Percentiles rank a stretch among this genome's conserved stretches.
Conservation (phyloP, 2,888 invertebrate genomes). For the Tinea pellionella region DNA sequence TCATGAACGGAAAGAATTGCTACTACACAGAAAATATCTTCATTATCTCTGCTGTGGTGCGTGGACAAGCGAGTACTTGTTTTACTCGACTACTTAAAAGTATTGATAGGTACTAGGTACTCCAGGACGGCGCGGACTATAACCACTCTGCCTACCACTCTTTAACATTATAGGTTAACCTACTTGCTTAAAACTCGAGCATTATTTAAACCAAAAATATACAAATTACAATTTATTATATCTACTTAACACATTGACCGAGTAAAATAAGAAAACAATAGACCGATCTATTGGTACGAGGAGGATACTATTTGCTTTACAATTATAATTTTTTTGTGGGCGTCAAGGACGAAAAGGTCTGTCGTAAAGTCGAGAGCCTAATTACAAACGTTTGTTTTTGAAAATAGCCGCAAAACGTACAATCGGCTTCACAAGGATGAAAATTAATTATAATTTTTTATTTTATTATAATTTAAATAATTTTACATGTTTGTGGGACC, state of each 20-base stretch:
- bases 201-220: too few relatives aligned
- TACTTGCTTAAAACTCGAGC: too few relatives aligned
- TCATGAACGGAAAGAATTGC: too few relatives aligned
- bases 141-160: too few relatives aligned
- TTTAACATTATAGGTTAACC: too few relatives aligned
- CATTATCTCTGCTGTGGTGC: too few relatives aligned
- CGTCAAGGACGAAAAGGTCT: conserved; percentile 21
- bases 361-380: conserved; percentile 39
- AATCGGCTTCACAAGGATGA: background rate
- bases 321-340: conserved; percentile 9
- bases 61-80: too few relatives aligned
- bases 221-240: background rate
- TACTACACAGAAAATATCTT: too few relatives aligned
- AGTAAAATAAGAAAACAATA: background rate
- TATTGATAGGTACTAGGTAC: too few relatives aligned
- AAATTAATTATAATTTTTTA: background rate
- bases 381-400: conserved; percentile 64
- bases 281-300: background rate
- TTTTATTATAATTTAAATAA: background rate
- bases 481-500: too few relatives aligned
- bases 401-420: conserved; percentile 38
- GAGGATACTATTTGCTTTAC: background rate
- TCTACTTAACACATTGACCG: background rate
- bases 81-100: too few relatives aligned
- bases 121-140: too few relatives aligned